Evolutionary conservation across 2,888 invertebrate genomes (phyloP), one percentile per base, ranked within the genome.

Genomic region (Perizoma affinitatum): DNA sequence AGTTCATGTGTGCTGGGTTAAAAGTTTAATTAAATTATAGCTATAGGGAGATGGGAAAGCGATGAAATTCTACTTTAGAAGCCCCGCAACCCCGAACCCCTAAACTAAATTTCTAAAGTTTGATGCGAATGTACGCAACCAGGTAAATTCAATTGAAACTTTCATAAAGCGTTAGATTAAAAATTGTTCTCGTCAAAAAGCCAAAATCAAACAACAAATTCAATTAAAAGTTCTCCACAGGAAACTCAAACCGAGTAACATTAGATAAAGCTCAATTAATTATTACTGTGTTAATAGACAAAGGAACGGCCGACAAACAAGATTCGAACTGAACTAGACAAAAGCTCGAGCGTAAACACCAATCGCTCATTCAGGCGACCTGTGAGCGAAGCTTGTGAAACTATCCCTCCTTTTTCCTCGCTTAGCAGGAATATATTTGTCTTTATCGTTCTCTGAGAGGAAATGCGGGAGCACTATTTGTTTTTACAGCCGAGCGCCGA

Each of bases 401-500:
- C 84, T 86, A 85, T 82, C 79, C 71, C 72, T 84, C 80, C 78
- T 83, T 84, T 83, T 86, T 73, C 74, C 69, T 72, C 82, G 67
- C 78, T 80, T 74, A 74, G 73, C 75, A 74, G 64, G 77, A 79
- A 82, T 86, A 84, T 82, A 82, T 79, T 86, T 78, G 80, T 87
- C 88, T 84, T 82, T 85, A 80, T 87, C 86, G 72, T 75, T 75
- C 77, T 76, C 80, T 78, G 80, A 81, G 84, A 80, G 86, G 82
- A 84, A 87, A 86, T 83, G 82, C 82, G 84, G 84, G 82, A 79
- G 78, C 81, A 84, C 87, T 90, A 90, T 91, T 91, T 92, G 90
- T 92, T 92, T 90, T 90, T 88, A 86, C 90, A 90, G 90, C 83
- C 84, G 88, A 87, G 85, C 86, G 86, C 82, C 87, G 86, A 79